Evolutionary conservation across 2,888 invertebrate species (phyloP).

Genomic region (Achlya flavicornis): DNA sequence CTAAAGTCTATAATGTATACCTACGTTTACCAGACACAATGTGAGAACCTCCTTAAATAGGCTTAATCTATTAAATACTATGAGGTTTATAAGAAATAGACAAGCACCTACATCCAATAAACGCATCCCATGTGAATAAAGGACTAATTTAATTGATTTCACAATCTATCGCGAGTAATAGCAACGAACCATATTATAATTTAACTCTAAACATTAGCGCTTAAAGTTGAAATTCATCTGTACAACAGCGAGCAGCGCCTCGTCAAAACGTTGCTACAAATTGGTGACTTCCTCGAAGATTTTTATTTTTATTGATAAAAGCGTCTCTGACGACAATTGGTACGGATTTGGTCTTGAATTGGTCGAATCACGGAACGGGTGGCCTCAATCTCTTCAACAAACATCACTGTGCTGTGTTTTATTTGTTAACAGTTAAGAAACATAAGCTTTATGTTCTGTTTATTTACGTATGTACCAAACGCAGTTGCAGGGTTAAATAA

Average conservation of each 20-base stretch:
- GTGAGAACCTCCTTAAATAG: not conserved
- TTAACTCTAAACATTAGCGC: conserved; percentile 18
- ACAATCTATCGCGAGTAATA: conserved; percentile 49
- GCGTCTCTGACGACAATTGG: conserved; percentile 73
- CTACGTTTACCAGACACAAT: not conserved
- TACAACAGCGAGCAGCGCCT: conserved; percentile 19
- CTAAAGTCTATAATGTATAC: not conserved
- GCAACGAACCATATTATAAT: conserved; percentile 9
- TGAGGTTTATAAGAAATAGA: conserved; percentile 27
- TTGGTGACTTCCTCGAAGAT: conserved; percentile 78
- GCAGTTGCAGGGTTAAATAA: not conserved
- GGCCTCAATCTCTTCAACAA: conserved; percentile 35
- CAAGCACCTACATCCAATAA: conserved; percentile 37
- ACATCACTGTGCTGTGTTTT: not conserved
- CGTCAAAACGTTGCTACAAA: conserved; percentile 59
- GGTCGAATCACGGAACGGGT: conserved; percentile 53
- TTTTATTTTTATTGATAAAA: conserved; percentile 82
- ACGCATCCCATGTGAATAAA: conserved; percentile 48
- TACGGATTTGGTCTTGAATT: conserved; percentile 76
- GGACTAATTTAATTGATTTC: conserved; percentile 69
- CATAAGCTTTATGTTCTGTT: not conserved
- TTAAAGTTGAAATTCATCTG: conserved; percentile 35
- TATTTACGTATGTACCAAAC: not conserved
- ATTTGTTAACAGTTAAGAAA: not conserved
- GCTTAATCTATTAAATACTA: not conserved